These are phyloP conservation scores for Liparis tanakae DNA, from an alignment of 2,797 vertebrate species.

Conservation along the genomic window DNA sequence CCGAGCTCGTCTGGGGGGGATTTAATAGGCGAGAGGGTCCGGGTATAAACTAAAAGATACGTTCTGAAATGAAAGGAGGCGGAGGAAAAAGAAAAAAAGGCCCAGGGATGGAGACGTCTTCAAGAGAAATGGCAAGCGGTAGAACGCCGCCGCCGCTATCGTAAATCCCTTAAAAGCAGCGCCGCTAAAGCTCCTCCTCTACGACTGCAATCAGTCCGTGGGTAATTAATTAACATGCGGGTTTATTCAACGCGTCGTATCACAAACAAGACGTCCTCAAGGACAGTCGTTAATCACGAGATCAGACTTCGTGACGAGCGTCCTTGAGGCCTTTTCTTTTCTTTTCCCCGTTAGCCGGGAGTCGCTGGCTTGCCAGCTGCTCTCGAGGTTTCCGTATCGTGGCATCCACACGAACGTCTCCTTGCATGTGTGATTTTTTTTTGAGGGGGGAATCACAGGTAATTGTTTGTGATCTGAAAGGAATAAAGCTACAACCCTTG, in stretches of 20 bases:
- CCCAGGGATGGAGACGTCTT: conserved; percentile 31
- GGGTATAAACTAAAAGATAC: conserved; percentile 48
- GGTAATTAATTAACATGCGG: conserved; percentile 69
- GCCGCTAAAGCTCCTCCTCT: conserved; percentile 55
- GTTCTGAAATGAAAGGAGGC: conserved; percentile 46
- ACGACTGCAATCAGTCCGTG: conserved; percentile 58
- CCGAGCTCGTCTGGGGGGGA: conserved; percentile 33
- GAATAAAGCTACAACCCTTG: not conserved
- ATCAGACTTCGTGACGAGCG: conserved; percentile 56
- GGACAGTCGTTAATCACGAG: conserved; percentile 70
- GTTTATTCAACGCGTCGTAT: conserved; percentile 57
- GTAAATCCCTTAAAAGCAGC: conserved; percentile 46
- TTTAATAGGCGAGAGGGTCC: conserved; percentile 42
- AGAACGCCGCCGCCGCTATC: conserved; percentile 27
- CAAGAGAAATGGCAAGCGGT: conserved; percentile 36
- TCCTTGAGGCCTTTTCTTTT: conserved; percentile 54
- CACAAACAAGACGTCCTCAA: conserved; percentile 72
- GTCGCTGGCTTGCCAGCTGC: conserved; percentile 20
- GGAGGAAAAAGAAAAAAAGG: conserved; percentile 13
- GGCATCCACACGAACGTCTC: too few species aligned
- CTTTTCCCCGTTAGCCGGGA: not conserved
- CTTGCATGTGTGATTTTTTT: too few species aligned
- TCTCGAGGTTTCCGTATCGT: conserved; percentile 12
- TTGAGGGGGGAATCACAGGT: too few species aligned
- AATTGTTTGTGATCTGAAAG: not conserved